phyloP scores from a whole-genome alignment of 2,113 vertebrate species.

The Charina bottae region DNA sequence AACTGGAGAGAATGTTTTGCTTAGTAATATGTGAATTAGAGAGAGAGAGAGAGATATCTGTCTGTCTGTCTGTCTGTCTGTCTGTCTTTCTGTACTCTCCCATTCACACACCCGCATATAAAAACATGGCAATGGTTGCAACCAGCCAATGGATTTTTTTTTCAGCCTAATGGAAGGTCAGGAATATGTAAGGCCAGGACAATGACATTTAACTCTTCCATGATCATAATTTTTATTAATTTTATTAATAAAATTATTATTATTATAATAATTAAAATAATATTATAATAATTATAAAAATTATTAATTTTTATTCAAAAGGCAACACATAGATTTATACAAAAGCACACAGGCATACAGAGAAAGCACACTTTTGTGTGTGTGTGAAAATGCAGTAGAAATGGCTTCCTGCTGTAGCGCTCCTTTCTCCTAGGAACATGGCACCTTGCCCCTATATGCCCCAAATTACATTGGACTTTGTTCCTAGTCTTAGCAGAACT shows the following conservation, averaged over 20 bases:
- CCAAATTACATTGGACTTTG: background rate
- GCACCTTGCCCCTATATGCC: too few species aligned
- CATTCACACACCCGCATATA: background rate
- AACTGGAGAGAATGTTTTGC: slow-evolving; percentile 54
- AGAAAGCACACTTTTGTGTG: background rate
- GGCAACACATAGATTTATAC: background rate
- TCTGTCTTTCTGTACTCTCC: too few species aligned
- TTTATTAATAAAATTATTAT: too few species aligned
- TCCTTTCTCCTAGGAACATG: background rate
- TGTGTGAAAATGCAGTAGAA: background rate
- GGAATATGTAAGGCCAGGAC: background rate
- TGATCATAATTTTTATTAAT: background rate
- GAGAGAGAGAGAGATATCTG: background rate
- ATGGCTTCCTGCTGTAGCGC: background rate
- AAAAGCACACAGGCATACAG: background rate
- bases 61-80: background rate
- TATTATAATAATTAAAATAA: too few species aligned
- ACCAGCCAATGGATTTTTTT: slow-evolving; percentile 14
- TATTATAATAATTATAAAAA: too few species aligned
- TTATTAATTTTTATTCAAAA: too few species aligned
- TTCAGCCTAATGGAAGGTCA: slow-evolving; percentile 21
- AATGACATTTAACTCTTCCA: background rate
- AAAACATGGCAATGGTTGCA: background rate
- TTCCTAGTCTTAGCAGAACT: background rate
- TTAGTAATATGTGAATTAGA: slow-evolving; percentile 40